These are phyloP conservation scores for Cataglyphis altisquamis DNA, from an alignment of 2,888 invertebrate species.

Conservation along the genomic window DNA sequence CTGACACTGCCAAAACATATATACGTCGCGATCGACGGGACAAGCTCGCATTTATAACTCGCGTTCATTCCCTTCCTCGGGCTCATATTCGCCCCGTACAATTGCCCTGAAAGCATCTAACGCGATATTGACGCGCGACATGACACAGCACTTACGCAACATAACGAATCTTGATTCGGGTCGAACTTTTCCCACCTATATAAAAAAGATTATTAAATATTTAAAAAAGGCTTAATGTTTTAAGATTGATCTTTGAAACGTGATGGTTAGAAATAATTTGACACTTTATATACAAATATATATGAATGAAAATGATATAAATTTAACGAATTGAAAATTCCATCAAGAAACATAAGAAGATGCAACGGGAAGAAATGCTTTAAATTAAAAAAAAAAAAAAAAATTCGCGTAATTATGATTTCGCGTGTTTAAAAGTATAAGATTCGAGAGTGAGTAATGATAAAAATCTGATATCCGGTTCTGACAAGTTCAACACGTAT, in stretches of 20 bases:
- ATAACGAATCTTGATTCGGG: constrained; percentile 18
- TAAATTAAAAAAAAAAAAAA: constrained; percentile 22
- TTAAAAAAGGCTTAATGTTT: not conserved
- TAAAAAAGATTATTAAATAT: not conserved
- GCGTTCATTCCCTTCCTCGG: constrained; percentile 34
- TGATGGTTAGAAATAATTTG: not conserved
- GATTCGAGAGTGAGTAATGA: constrained; percentile 17
- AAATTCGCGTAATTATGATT: not conserved
- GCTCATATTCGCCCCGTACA: constrained; percentile 12
- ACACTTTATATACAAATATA: not conserved
- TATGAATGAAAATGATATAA: not conserved
- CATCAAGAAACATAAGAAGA: not conserved
- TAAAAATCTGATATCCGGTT: constrained; percentile 28
- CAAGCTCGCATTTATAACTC: constrained; percentile 46
- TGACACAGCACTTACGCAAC: not conserved
- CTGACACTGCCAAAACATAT: constrained; percentile 41
- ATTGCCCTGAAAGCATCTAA: constrained; percentile 38
- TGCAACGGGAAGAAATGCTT: not conserved
- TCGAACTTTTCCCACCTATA: not conserved
- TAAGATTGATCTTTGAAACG: not conserved
- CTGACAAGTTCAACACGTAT: constrained; percentile 9
- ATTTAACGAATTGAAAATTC: not conserved
- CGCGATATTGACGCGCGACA: constrained; percentile 8
- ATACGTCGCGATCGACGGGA: constrained; percentile 40
- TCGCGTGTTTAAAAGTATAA: not conserved